These are phyloP conservation scores for Metridium senile DNA, from an alignment of 92 coral and sea anemone species.

Conservation along the genomic window DNA sequence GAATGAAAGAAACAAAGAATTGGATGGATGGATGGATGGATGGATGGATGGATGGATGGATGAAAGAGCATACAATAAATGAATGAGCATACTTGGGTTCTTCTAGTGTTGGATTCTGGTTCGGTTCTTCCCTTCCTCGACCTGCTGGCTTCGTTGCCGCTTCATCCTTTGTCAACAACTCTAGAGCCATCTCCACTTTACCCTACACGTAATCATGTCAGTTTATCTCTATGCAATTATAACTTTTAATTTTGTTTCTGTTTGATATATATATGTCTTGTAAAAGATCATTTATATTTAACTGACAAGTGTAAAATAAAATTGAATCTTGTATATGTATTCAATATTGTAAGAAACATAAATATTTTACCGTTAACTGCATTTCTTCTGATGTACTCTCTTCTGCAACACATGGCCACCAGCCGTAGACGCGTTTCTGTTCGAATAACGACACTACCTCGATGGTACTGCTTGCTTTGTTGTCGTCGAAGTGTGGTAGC, in stretches of 20 bases:
- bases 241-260: too few relatives aligned
- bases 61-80: neutral
- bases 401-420: conserved; percentile 98
- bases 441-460: conserved; percentile 92
- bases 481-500: conserved; percentile 80
- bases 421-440: conserved; percentile 94
- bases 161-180: conserved; percentile 81
- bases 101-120: conserved; percentile 93
- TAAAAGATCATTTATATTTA: too few relatives aligned
- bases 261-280: too few relatives aligned
- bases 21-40: neutral
- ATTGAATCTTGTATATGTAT: too few relatives aligned
- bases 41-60: neutral
- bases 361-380: conserved; percentile 80
- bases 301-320: too few relatives aligned
- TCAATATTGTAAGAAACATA: too few relatives aligned
- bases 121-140: conserved; percentile 93
- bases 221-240: neutral
- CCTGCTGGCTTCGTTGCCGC: conserved; percentile 87
- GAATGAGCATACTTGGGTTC: conserved; percentile 82
- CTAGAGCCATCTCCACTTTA: conserved; percentile 99
- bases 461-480: conserved; percentile 71
- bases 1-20: neutral
- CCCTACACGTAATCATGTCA: conserved; percentile 48
- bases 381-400: conserved; percentile 79